Conservation (phyloP, 2,797 vertebrate genomes). For the Falco berigora region DNA sequence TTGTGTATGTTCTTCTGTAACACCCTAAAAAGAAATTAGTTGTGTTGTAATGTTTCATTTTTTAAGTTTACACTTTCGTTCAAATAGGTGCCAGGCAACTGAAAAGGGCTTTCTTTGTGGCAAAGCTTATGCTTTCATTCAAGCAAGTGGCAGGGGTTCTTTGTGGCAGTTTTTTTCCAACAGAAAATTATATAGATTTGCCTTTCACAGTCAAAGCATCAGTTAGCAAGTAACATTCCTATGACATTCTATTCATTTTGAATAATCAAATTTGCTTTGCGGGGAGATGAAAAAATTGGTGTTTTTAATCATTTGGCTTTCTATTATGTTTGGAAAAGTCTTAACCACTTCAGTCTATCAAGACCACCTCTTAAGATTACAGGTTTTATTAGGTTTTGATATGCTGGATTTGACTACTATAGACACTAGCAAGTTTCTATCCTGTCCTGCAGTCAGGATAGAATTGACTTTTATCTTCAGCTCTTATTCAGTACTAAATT, state of each 20-base stretch:
- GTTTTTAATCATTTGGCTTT: neutral
- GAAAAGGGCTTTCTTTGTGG: neutral
- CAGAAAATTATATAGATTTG: neutral
- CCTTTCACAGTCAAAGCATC: neutral
- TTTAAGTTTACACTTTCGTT: neutral
- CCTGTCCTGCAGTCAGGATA: neutral
- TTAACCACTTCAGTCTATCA: neutral
- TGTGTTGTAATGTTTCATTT: neutral
- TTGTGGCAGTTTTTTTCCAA: neutral
- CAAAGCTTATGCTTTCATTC: too few species aligned
- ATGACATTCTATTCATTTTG: neutral
- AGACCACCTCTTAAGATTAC: neutral
- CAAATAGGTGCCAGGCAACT: neutral
- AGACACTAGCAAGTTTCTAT: neutral
- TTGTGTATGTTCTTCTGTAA: neutral
- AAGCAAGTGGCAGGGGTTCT: neutral
- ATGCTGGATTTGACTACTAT: neutral
- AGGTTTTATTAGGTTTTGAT: neutral
- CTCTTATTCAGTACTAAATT: neutral
- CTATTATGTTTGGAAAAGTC: neutral
- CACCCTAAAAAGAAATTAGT: neutral
- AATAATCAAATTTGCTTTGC: neutral
- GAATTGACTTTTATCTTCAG: neutral
- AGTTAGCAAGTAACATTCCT: neutral
- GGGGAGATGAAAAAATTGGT: neutral